These are phyloP conservation scores for Drosophila austrosaltans DNA, from an alignment of 2,888 invertebrate species.

Conservation along the genomic window DNA sequence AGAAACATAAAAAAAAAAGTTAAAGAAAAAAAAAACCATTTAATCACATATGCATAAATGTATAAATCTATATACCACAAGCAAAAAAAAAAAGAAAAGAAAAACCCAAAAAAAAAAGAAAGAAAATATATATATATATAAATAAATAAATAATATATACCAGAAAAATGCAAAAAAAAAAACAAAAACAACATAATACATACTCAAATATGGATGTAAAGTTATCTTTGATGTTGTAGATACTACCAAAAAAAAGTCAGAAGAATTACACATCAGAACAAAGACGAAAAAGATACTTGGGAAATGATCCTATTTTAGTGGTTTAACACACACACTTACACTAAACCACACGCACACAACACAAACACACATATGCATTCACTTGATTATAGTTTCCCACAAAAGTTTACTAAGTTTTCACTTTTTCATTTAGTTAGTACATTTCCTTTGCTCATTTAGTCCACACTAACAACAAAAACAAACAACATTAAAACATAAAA, in stretches of 20 bases:
- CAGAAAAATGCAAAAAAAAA: conserved; percentile 44
- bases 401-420: conserved; percentile 36
- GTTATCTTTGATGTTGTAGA: conserved; percentile 82
- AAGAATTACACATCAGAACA: conserved; percentile 25
- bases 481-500: conserved; percentile 29
- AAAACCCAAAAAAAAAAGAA: conserved; percentile 36
- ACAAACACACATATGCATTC: conserved; percentile 31
- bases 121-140: conserved; percentile 21
- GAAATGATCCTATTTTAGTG: conserved; percentile 39
- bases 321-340: conserved; percentile 33
- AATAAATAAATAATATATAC: conserved; percentile 44
- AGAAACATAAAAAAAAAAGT: conserved; percentile 24
- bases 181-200: not conserved
- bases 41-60: conserved; percentile 46
- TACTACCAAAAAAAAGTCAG: conserved; percentile 47
- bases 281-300: not conserved
- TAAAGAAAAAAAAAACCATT: conserved; percentile 23
- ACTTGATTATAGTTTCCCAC: conserved; percentile 44
- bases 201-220: conserved; percentile 55
- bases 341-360: conserved; percentile 31
- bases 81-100: conserved; percentile 43
- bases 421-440: conserved; percentile 43
- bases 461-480: conserved; percentile 33
- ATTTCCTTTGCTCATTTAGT: conserved; percentile 52
- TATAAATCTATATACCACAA: conserved; percentile 38